These are phyloP conservation scores for Alcis repandata DNA, from an alignment of 2,888 invertebrate species.

Conservation along the genomic window DNA sequence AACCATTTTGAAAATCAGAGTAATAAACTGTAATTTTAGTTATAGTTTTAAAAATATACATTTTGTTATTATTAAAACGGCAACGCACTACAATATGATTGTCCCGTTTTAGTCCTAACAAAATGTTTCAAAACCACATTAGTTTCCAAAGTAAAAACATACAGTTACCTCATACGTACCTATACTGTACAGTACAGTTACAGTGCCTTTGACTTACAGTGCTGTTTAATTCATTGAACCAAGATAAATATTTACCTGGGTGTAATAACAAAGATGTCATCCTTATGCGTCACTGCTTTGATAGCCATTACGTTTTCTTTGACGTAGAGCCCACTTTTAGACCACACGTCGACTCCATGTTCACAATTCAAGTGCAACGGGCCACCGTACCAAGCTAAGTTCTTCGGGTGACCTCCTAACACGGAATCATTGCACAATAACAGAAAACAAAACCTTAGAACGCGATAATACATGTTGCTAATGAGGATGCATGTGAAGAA, in stretches of 20 bases:
- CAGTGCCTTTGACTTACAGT: no score
- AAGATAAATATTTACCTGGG: slow-evolving; percentile 74
- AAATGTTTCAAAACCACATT: no score
- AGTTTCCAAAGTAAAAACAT: no score
- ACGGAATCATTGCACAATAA: slow-evolving; percentile 39
- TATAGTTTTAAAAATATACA: no score
- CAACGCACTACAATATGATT: no score
- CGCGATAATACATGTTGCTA: slow-evolving; percentile 43
- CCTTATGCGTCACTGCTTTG: slow-evolving; percentile 84
- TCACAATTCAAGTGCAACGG: slow-evolving; percentile 78
- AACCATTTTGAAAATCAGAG: neutral
- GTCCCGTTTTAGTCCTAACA: no score
- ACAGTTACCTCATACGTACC: no score
- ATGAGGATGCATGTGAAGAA: slow-evolving; percentile 23
- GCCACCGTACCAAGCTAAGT: slow-evolving; percentile 78
- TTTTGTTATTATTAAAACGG: no score
- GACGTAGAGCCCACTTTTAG: slow-evolving; percentile 81
- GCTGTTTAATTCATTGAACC: neutral
- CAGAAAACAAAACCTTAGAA: slow-evolving; percentile 33
- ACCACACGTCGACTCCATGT: slow-evolving; percentile 81
- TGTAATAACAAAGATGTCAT: slow-evolving; percentile 86
- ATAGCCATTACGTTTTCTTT: slow-evolving; percentile 88
- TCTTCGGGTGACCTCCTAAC: slow-evolving; percentile 59
- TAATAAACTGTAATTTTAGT: neutral
- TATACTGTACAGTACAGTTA: no score